Conservation (phyloP, 2,888 invertebrate genomes). For the Macrophya annulata region DNA sequence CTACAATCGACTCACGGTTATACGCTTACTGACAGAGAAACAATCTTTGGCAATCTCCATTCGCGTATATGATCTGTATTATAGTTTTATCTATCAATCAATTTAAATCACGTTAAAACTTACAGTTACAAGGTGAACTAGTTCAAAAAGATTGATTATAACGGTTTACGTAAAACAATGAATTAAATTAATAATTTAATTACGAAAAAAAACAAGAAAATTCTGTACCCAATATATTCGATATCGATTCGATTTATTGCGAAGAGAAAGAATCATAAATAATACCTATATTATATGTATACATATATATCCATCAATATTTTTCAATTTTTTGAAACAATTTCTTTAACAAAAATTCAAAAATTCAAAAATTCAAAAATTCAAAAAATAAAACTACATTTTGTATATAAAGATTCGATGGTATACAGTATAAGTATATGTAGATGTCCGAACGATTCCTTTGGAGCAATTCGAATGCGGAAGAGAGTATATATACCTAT, state of each 20-base stretch:
- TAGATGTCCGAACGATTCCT: constrained; percentile 26
- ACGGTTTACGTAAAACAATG: not conserved
- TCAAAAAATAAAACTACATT: too few species aligned
- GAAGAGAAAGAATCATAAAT: too few species aligned
- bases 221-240: not conserved
- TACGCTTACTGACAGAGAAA: not conserved
- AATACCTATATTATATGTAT: too few species aligned
- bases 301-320: too few species aligned
- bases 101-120: not conserved
- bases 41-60: constrained; percentile 23
- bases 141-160: not conserved
- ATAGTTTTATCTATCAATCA: constrained; percentile 22
- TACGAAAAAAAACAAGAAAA: not conserved
- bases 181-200: not conserved
- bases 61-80: not conserved
- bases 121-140: constrained; percentile 40
- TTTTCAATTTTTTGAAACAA: too few species aligned
- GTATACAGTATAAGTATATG: not conserved
- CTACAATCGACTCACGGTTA: not conserved
- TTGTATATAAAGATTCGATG: not conserved
- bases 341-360: too few species aligned
- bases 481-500: not conserved
- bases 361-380: too few species aligned
- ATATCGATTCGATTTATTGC: not conserved
- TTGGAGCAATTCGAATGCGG: constrained; percentile 42